These are phyloP conservation scores for Cryptotis parvus DNA, from an alignment of 2,113 vertebrate genomes.

Conservation along the genomic window DNA sequence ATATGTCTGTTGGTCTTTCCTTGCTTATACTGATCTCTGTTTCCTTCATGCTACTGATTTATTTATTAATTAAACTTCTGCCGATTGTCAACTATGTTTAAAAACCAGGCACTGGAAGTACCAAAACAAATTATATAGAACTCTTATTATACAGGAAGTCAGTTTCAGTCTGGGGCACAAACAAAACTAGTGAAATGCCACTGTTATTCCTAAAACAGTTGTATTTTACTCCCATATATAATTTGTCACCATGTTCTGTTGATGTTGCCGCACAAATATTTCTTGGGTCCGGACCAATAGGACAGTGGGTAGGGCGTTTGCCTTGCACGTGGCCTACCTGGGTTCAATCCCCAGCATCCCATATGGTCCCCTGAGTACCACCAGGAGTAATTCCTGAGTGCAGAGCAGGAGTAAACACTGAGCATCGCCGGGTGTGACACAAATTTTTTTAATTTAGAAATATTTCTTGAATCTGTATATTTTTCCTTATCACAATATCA, in stretches of 20 bases:
- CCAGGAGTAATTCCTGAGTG: too few species aligned
- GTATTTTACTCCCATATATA: neutral
- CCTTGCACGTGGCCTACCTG: too few species aligned
- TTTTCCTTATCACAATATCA: neutral
- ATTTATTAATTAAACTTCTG: slow-evolving; percentile 31
- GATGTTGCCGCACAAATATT: neutral
- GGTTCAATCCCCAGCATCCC: too few species aligned
- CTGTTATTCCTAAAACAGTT: neutral
- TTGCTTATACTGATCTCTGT: slow-evolving; percentile 27
- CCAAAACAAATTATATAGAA: slow-evolving; percentile 8
- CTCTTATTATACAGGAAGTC: slow-evolving; percentile 31
- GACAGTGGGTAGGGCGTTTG: too few species aligned
- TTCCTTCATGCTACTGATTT: slow-evolving; percentile 25
- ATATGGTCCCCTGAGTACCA: too few species aligned
- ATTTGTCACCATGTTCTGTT: neutral
- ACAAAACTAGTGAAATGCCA: neutral
- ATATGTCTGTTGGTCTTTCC: neutral
- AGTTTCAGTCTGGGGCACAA: neutral
- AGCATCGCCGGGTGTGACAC: too few species aligned
- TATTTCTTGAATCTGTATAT: neutral
- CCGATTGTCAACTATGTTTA: neutral
- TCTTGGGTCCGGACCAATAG: too few species aligned
- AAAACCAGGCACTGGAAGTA: neutral
- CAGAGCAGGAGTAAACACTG: too few species aligned
- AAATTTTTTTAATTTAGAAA: too few species aligned